phyloP scores from a whole-genome alignment of 2,888 invertebrate species.

The Campopleginae sp. region DNA sequence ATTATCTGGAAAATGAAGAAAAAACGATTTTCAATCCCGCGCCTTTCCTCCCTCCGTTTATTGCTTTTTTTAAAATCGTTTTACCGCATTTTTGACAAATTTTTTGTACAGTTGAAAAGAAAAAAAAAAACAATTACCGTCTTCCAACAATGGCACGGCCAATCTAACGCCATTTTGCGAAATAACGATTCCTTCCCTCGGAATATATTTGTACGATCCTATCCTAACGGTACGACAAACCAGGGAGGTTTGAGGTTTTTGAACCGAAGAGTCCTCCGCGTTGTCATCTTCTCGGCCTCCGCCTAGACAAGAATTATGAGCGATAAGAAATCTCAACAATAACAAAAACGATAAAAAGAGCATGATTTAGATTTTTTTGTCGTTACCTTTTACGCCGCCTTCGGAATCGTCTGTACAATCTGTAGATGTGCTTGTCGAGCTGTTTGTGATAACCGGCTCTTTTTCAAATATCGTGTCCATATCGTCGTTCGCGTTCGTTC shows the following conservation, averaged over 20 bases:
- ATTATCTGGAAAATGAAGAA: constrained; percentile 70
- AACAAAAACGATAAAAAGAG: background rate
- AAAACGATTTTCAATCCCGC: background rate
- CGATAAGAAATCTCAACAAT: background rate
- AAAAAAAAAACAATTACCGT: constrained; percentile 74
- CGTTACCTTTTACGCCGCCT: constrained; percentile 65
- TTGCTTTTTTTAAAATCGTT: too few species aligned
- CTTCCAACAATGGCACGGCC: constrained; percentile 83
- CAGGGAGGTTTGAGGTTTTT: constrained; percentile 86
- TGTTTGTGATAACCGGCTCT: constrained; percentile 82
- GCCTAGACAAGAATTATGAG: constrained; percentile 82
- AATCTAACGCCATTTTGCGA: constrained; percentile 84
- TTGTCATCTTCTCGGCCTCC: constrained; percentile 84
- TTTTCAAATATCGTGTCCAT: constrained; percentile 80
- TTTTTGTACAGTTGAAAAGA: background rate
- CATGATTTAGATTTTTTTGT: background rate
- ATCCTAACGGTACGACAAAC: constrained; percentile 92
- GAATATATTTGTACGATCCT: constrained; percentile 93
- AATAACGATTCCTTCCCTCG: constrained; percentile 89
- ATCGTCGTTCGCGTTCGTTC: constrained; percentile 70
- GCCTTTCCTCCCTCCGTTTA: too few species aligned
- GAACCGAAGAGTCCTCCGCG: constrained; percentile 79
- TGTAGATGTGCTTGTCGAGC: constrained; percentile 38
- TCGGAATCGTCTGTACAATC: constrained; percentile 58
- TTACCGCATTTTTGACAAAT: background rate